Conservation (phyloP, 2,113 vertebrate species). For the Chaetodon trifascialis region DNA sequence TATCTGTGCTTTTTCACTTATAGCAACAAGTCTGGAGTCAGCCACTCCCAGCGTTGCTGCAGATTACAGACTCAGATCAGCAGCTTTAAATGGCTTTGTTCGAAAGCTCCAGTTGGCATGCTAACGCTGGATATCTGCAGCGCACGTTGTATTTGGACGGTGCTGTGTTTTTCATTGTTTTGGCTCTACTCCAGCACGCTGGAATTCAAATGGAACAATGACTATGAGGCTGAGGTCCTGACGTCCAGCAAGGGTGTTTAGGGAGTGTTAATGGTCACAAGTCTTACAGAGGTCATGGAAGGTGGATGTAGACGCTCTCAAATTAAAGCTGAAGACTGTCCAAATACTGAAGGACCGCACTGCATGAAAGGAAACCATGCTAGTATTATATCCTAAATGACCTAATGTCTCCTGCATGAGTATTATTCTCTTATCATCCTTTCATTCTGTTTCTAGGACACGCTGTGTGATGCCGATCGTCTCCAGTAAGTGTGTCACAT, state of each 20-base stretch:
- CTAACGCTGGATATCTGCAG: not conserved
- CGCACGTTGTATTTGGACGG: slow-evolving; percentile 4
- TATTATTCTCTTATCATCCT: slow-evolving; percentile 4
- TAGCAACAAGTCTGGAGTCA: not conserved
- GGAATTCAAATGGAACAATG: slow-evolving; percentile 24
- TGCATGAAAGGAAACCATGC: not conserved
- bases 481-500: slow-evolving; percentile 77
- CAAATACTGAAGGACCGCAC: not conserved
- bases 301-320: not conserved
- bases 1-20: not conserved
- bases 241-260: not conserved
- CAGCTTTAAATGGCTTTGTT: not conserved
- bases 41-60: not conserved
- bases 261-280: not conserved
- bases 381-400: not conserved
- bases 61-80: not conserved
- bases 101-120: not conserved
- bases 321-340: not conserved
- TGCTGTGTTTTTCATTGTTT: slow-evolving; percentile 4
- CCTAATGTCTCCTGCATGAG: not conserved
- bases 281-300: not conserved
- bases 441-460: slow-evolving; percentile 67
- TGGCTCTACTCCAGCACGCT: slow-evolving; percentile 1
- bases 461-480: slow-evolving; percentile 61
- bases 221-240: not conserved